These are phyloP conservation scores for Drosophila emarginata DNA, from an alignment of 2,888 invertebrate genomes.

Conservation along the genomic window DNA sequence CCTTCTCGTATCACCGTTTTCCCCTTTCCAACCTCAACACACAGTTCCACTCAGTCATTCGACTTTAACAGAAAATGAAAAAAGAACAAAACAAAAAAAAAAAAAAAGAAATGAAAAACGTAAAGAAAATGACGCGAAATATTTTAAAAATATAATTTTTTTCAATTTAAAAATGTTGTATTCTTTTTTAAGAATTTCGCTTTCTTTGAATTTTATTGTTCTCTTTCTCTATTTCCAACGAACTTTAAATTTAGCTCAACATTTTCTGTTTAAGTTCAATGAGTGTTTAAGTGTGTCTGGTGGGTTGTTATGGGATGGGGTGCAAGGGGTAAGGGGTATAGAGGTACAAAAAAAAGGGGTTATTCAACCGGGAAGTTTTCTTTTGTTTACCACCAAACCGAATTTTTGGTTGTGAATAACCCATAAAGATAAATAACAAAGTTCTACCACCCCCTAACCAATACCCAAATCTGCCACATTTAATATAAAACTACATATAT, in stretches of 20 bases:
- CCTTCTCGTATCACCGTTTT: neutral
- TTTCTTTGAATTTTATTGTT: slow-evolving; percentile 31
- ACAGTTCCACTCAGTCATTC: neutral
- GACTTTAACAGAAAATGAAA: slow-evolving; percentile 9
- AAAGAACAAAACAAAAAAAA: neutral
- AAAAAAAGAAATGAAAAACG: no score
- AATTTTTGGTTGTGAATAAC: neutral
- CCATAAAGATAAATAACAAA: neutral
- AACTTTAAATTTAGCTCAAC: slow-evolving; percentile 18
- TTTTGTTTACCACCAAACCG: no score
- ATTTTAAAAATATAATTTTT: slow-evolving; percentile 33
- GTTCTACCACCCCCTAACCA: no score
- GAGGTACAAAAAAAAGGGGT: neutral
- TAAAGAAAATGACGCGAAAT: slow-evolving; percentile 25
- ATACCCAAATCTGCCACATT: no score
- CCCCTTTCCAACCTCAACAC: neutral
- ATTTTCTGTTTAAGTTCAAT: slow-evolving; percentile 12
- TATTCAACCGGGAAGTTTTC: slow-evolving; percentile 4
- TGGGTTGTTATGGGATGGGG: neutral
- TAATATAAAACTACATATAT: neutral
- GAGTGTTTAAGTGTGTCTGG: neutral
- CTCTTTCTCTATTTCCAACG: slow-evolving; percentile 20
- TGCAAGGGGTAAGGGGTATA: neutral
- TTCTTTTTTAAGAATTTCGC: neutral
- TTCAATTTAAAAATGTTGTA: neutral